These are phyloP conservation scores for Agelas oroides DNA, from an alignment of 37 sponge, comb jelly and placozoan species.

Conservation along the genomic window DNA sequence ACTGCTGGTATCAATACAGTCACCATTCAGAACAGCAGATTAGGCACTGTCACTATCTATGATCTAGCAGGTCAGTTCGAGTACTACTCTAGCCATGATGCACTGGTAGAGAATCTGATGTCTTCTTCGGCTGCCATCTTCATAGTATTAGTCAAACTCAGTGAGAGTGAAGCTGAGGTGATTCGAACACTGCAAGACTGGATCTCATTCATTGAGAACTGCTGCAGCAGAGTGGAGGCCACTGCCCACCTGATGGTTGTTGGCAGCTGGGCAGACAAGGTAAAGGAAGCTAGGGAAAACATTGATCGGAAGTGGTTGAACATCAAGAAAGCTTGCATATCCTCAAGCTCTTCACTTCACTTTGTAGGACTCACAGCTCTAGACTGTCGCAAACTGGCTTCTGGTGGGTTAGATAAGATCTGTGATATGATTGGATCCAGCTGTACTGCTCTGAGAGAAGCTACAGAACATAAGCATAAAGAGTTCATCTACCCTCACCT, in stretches of 20 bases:
- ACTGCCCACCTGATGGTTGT: conserved; percentile 33
- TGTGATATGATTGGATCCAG: too few species aligned
- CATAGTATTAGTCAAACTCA: conserved; percentile 28
- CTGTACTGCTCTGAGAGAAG: too few species aligned
- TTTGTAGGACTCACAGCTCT: too few species aligned
- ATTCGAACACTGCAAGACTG: conserved; percentile 17
- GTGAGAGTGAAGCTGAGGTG: conserved; percentile 10
- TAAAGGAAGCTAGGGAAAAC: too few species aligned
- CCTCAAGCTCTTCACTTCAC: too few species aligned
- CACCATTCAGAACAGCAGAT: not conserved
- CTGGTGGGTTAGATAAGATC: too few species aligned
- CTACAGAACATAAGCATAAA: too few species aligned
- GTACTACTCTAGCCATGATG: conserved; percentile 46
- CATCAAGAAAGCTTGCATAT: too few species aligned
- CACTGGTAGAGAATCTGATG: conserved; percentile 13
- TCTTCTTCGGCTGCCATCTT: conserved; percentile 17
- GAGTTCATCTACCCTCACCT: too few species aligned
- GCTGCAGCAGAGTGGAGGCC: not conserved
- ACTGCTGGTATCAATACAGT: conserved; percentile 49
- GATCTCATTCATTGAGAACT: conserved; percentile 21
- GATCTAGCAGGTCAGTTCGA: conserved; percentile 53
- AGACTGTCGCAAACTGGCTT: too few species aligned
- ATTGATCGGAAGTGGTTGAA: too few species aligned
- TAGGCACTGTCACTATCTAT: conserved; percentile 30
- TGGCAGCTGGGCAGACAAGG: conserved; percentile 29